Percentiles rank a stretch among this genome's conserved stretches.
These are phyloP conservation scores for Symphodus melops DNA, from an alignment of 2,113 vertebrate species.

Conservation along the genomic window DNA sequence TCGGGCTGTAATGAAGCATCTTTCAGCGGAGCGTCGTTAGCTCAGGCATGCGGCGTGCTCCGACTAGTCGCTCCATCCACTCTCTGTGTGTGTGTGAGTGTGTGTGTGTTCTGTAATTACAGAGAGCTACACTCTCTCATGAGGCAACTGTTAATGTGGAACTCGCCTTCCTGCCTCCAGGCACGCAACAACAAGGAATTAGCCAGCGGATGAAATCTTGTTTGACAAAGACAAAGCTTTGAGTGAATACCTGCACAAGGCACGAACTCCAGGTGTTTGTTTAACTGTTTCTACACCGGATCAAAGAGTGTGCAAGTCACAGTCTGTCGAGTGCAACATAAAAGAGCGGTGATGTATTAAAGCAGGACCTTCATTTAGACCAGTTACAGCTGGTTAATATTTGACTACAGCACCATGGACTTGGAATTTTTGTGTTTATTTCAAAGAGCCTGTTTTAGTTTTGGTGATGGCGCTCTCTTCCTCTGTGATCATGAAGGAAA, in stretches of 20 bases:
- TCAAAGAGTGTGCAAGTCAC: neutral
- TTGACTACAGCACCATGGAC: neutral
- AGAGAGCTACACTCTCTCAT: neutral
- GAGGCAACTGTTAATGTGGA: neutral
- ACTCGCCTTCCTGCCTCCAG: slow-evolving; percentile 24
- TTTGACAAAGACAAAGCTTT: neutral
- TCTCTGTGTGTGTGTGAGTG: neutral
- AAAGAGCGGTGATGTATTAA: neutral
- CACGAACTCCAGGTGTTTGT: slow-evolving; percentile 14
- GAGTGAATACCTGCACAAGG: neutral
- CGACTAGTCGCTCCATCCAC: slow-evolving; percentile 7
- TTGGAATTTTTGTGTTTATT: no score
- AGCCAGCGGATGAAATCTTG: neutral
- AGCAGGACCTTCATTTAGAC: neutral
- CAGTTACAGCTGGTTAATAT: neutral
- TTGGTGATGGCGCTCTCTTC: no score
- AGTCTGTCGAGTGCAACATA: no score
- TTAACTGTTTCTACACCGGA: neutral
- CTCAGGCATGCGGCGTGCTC: slow-evolving; percentile 36
- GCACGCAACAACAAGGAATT: slow-evolving; percentile 2
- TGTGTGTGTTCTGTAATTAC: slow-evolving; percentile 39
- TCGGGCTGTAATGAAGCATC: slow-evolving; percentile 40
- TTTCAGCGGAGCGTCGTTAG: slow-evolving; percentile 34
- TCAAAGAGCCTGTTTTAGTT: no score
- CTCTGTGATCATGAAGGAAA: no score